phyloP scores from a whole-genome alignment of 1,140 invertebrate genomes.

The Palaemon carinicauda region DNA sequence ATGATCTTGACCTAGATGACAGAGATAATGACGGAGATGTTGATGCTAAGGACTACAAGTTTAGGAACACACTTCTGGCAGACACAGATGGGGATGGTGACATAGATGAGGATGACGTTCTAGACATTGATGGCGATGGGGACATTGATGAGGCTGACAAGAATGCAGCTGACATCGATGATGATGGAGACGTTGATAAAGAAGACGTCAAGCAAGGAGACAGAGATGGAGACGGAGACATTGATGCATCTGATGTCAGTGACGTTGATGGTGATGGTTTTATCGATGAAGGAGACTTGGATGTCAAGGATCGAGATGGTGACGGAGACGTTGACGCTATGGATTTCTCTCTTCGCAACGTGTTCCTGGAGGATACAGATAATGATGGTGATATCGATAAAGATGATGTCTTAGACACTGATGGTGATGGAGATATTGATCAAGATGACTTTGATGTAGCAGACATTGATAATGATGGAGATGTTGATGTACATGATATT shows the following conservation, averaged over 20 bases:
- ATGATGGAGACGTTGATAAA: conserved; percentile 55
- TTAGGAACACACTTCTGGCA: conserved; percentile 14
- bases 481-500: conserved; percentile 46
- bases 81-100: conserved; percentile 51
- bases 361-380: conserved; percentile 52
- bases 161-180: conserved; percentile 47
- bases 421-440: conserved; percentile 56
- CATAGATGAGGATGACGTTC: conserved; percentile 36
- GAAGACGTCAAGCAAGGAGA: conserved; percentile 42
- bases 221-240: conserved; percentile 38
- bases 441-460: conserved; percentile 49
- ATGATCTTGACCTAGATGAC: conserved; percentile 46
- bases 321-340: conserved; percentile 39
- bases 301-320: conserved; percentile 40
- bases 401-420: conserved; percentile 55
- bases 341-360: conserved; percentile 19
- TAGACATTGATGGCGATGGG: conserved; percentile 45
- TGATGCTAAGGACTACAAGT: conserved; percentile 37
- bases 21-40: conserved; percentile 54
- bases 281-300: conserved; percentile 44
- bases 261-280: conserved; percentile 50
- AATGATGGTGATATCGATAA: conserved; percentile 49
- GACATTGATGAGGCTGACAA: conserved; percentile 49
- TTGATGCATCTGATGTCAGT: conserved; percentile 35
- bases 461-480: conserved; percentile 58